Base-by-base conservation (phyloP, 2,797 vertebrate genomes). In the Aythya fuligula region DNA sequence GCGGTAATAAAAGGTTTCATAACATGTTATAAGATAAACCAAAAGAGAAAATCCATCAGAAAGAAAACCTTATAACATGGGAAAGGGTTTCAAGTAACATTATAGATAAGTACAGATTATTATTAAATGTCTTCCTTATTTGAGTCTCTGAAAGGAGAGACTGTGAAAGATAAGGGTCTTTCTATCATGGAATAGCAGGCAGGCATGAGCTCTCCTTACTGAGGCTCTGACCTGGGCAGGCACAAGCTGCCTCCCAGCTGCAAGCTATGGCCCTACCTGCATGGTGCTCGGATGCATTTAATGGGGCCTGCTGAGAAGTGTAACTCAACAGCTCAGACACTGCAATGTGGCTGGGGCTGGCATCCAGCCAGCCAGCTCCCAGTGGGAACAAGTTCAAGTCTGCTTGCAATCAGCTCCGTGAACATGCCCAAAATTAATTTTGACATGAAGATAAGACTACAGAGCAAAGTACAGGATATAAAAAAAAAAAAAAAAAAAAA, bases 401-500 rank as follows among this genome's bases (percentile, higher is more conserved):
- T 32, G 56, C 47, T 67, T 32, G 21, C 85, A 81, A 73, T 66
- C 83, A 73, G 53, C 41, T 64, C 66, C 32, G 14, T 0, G 0
- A 86, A 89, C 83, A 76, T 32, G 70, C 19, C 41, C 38, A 22
- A 88, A 96, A 97, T 88, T 95, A 89, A 93, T 89, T 93, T 76
- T 87, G 57, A 89, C 64, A 38, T 8, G 64, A 83, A 79, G 74
- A 70, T 82, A 85, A 82, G 36, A 65, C 88, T 56, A 82, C n/a
- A 71, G 88, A 60, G n/a, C 39, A 88, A 92, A 95, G 56, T 39
- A 53, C 8, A 16, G 45, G 25, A 7, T n/a, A n/a, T n/a, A 34
- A 0, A 34, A 34, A 87, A 67, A n/a, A 27, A 41, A 64, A 28
- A 56, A 17, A 45, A 11, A 7, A 43, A 7, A 21, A 47, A 19